A percentile compares a stretch with the other conserved stretches of the same genome.
phyloP scores from a whole-genome alignment of 2,888 invertebrate species.

The Torymus aiolomorphi region DNA sequence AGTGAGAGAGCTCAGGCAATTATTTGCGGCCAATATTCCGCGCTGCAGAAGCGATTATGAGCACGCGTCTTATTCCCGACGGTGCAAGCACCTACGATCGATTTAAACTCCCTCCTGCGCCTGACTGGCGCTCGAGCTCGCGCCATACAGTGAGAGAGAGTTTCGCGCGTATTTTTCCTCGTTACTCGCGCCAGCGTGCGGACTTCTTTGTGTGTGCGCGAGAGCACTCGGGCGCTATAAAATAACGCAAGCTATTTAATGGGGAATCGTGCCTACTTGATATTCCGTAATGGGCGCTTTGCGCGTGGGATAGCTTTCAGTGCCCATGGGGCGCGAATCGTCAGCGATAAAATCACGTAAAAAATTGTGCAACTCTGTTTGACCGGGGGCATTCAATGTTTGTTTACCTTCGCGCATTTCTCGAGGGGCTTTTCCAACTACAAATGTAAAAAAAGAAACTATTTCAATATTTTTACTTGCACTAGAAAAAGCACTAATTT shows the following conservation, averaged over 20 bases:
- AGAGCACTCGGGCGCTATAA: not conserved
- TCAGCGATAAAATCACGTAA: not conserved
- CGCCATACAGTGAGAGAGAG: not conserved
- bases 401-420: no score
- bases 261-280: conserved; percentile 24
- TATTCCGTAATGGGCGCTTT: conserved; percentile 14
- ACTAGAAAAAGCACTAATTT: no score
- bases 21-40: conserved; percentile 32
- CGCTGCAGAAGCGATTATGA: conserved; percentile 42
- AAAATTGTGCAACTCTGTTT: not conserved
- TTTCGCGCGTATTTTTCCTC: conserved; percentile 4
- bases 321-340: not conserved
- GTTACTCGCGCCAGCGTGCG: not conserved
- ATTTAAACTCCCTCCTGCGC: conserved; percentile 32
- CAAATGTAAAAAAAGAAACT: no score
- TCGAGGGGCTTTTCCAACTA: no score
- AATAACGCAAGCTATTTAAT: conserved; percentile 28
- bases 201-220: conserved; percentile 1
- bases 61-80: conserved; percentile 34
- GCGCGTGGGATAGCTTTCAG: conserved; percentile 22
- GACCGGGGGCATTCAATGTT: not conserved
- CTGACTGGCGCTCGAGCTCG: conserved; percentile 4
- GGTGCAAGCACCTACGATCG: conserved; percentile 29
- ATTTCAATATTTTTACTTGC: no score
- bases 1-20: conserved; percentile 14